Base-by-base conservation (phyloP, 2,113 vertebrate species). In the Phalacrocorax pelagicus region DNA sequence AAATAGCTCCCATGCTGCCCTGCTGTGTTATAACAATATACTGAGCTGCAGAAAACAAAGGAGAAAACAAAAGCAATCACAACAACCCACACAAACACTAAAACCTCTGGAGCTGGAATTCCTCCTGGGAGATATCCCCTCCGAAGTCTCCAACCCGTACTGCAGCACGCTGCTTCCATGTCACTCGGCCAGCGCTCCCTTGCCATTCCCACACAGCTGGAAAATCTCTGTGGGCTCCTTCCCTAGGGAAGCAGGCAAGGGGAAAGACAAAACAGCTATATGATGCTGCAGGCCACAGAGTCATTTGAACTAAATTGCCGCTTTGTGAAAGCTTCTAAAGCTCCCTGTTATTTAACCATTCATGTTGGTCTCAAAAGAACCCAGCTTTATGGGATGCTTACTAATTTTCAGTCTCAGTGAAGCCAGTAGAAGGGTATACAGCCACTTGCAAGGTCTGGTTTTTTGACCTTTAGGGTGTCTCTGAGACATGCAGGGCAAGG, bases 41-140 rank as follows among this genome's bases (percentile, higher is more conserved):
- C 15, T 18, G 57, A 90, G 57, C 70, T 81, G 91, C 57, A 36
- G 70, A 84, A 96, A 91, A 92, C 77, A 94, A 92, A 84, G 82
- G 57, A 69, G 55, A 88, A 86, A 94, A 84, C 61, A 89, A 52
- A 83, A 84, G 32, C 59, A 62, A 51, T n/a, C 81, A 55, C 71
- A 90, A 79, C 82, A 71, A 3, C 72, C 62, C 94, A 83, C 73
- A 61, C 55, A 86, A 88, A 74, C 55, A 75, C 34, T 57, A n/a
- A 92, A 82, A 36, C 77, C 69, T 85, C 78, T 4, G 1, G 83
- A 94, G 69, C 77, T 24, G 24, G 38, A 91, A 89, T 65, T 81
- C 36, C 40, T 94, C 86, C 81, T 80, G 17, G 0, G 24, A 89
- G 91, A 92, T 8, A 2, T 84, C 34, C 73, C 29, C 77, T 91